Evolutionary conservation across 2,888 invertebrate genomes (phyloP).

Genomic region (Hirtodrosophila trivittata): DNA sequence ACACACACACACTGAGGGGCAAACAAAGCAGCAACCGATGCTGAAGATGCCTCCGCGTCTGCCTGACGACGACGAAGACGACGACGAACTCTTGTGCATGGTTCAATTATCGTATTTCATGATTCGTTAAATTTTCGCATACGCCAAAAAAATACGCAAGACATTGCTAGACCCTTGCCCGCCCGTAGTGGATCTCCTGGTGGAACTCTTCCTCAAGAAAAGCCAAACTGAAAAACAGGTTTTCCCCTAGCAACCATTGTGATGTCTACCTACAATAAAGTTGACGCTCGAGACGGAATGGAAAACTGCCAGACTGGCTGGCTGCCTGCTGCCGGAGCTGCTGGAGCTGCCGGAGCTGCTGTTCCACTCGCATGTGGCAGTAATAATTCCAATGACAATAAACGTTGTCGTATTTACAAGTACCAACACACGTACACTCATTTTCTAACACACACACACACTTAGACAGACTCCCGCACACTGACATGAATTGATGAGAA

Average conservation of each 20-base stretch:
- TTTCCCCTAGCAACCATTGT: constrained; percentile 77
- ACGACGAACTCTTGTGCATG: constrained; percentile 80
- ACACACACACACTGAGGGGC: constrained; percentile 24
- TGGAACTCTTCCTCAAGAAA: constrained; percentile 50
- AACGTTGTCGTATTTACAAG: constrained; percentile 78
- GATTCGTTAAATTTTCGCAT: constrained; percentile 83
- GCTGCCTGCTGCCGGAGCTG: constrained; percentile 20
- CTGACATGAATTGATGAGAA: constrained; percentile 76
- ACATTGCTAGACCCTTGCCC: constrained; percentile 37
- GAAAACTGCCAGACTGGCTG: constrained; percentile 43
- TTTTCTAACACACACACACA: constrained; percentile 24
- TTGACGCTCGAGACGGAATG: constrained; percentile 39
- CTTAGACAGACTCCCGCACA: constrained; percentile 33
- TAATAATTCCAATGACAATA: constrained; percentile 80
- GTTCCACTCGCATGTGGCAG: constrained; percentile 61
- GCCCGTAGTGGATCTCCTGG: constrained; percentile 8
- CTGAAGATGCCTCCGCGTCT: constrained; percentile 43
- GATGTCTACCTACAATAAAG: constrained; percentile 69
- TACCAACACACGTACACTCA: constrained; percentile 51
- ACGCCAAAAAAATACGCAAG: constrained; percentile 71
- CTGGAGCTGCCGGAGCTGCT: neutral
- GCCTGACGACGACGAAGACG: constrained; percentile 26
- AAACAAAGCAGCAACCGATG: constrained; percentile 56
- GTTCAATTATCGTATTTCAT: constrained; percentile 83
- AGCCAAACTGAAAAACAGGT: constrained; percentile 71